Base-by-base conservation (phyloP, 2,797 vertebrate species). In the Pterois miles region DNA sequence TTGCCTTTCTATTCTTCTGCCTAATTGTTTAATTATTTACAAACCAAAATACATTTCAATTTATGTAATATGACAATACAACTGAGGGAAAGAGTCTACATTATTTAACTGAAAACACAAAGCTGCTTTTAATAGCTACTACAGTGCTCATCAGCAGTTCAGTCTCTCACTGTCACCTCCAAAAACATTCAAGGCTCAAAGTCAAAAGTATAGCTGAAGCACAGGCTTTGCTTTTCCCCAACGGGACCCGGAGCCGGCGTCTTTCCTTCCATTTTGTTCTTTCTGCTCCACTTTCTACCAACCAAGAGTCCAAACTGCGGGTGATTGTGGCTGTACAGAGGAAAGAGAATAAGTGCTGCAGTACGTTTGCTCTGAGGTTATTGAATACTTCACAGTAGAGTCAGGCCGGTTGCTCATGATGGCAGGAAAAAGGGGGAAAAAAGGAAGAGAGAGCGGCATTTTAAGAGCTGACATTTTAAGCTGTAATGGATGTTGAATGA, bases 291-390 rank as follows among this genome's bases (percentile, higher is more conserved):
- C 81, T 80, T 81, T 88, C 31, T 50, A 62, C 29, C 40, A 60
- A 34, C 60, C 36, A 25, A 34, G n/a, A 29, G 46, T 69, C 46
- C 50, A 65, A 54, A 71, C 31, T 25, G 25, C 50, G 65, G 65
- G 75, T 34, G 73, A 83, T 14, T 76, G 72, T 46, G 46, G 43
- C 16, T 22, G 56, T 18, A 1, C 14, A 66, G 58, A 76, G 58
- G 46, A 70, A 76, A 72, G 36, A 70, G 65, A 69, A 74, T 65
- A 76, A 74, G 67, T 85, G 81, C 65, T 69, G 76, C 78, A 70
- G 71, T 78, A 23, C 62, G 82, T 89, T 68, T 74, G 31, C 80
- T 83, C 78, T 68, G 80, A 91, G 83, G 89, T 91, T 85, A 83
- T 46, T 62, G 43, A 84, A 76, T 76, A 62, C 65, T 77, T 53